These are phyloP conservation scores for Elegia similella DNA, from an alignment of 2,888 invertebrate species.

Conservation along the genomic window DNA sequence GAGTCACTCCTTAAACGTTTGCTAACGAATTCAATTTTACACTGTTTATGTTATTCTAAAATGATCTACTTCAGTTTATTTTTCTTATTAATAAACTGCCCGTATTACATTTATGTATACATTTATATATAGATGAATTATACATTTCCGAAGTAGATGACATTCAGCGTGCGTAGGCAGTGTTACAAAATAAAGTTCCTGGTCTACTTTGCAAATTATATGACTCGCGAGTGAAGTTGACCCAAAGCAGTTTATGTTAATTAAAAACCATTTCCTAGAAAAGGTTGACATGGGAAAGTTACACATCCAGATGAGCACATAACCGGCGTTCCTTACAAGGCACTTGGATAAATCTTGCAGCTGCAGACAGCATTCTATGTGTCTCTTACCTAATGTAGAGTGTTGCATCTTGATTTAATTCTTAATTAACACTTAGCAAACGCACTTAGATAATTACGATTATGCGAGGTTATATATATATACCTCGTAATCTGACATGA, in stretches of 20 bases:
- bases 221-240: not conserved
- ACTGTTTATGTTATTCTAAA: too few relatives aligned
- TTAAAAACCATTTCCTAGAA: slow-evolving; percentile 13
- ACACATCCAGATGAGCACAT: slow-evolving; percentile 13
- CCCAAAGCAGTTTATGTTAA: slow-evolving; percentile 11
- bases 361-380: not conserved
- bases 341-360: not conserved
- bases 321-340: slow-evolving; percentile 2
- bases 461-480: not conserved
- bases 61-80: too few relatives aligned
- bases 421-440: slow-evolving; percentile 4
- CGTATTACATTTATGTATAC: too few relatives aligned
- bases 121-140: too few relatives aligned
- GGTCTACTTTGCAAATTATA: not conserved
- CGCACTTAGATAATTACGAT: not conserved
- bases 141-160: too few relatives aligned
- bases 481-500: too few relatives aligned
- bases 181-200: too few relatives aligned
- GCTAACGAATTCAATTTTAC: too few relatives aligned
- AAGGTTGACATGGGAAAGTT: slow-evolving; percentile 9
- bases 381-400: slow-evolving; percentile 9
- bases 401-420: slow-evolving; percentile 8
- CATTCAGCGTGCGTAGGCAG: too few relatives aligned
- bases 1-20: too few relatives aligned
- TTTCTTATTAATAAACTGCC: too few relatives aligned